Conservation (phyloP, 1,140 invertebrate genomes). For the Lasioglossum albipes region DNA sequence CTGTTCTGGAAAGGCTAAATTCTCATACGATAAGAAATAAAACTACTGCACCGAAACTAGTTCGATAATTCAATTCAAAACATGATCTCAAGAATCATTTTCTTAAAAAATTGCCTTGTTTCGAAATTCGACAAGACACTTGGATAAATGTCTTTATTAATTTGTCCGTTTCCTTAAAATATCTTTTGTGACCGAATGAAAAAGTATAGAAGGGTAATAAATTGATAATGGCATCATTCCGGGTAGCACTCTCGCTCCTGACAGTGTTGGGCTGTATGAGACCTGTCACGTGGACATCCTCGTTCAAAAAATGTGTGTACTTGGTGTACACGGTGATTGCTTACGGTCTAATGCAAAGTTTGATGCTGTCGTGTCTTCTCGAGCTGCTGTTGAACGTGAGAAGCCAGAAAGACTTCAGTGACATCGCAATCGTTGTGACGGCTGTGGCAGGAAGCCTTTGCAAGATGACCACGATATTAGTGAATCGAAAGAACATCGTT, state of each 20-base stretch:
- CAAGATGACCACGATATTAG: too few relatives aligned
- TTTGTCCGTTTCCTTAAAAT: too few relatives aligned
- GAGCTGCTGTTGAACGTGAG: slow-evolving; percentile 17
- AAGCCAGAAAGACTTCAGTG: slow-evolving; percentile 42
- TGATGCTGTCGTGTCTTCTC: slow-evolving; percentile 11
- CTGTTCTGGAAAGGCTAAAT: too few relatives aligned
- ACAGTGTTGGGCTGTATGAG: slow-evolving; percentile 24
- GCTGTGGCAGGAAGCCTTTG: slow-evolving; percentile 10
- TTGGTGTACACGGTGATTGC: background rate
- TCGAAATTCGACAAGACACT: too few relatives aligned
- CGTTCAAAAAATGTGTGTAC: slow-evolving; percentile 6
- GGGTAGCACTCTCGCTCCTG: slow-evolving; percentile 6
- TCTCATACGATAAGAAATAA: too few relatives aligned
- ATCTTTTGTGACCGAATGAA: too few relatives aligned
- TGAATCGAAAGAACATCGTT: too few relatives aligned
- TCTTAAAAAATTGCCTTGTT: too few relatives aligned
- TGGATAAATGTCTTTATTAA: too few relatives aligned
- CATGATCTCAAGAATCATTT: too few relatives aligned
- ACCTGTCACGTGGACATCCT: slow-evolving; percentile 18
- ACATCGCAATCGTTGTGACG: slow-evolving; percentile 56
- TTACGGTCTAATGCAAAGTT: background rate
- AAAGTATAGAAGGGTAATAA: background rate
- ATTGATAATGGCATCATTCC: background rate
- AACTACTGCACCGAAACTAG: too few relatives aligned
- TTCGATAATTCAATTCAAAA: too few relatives aligned